Conservation (phyloP, 2,113 vertebrate species). For the Zapornia atra region DNA sequence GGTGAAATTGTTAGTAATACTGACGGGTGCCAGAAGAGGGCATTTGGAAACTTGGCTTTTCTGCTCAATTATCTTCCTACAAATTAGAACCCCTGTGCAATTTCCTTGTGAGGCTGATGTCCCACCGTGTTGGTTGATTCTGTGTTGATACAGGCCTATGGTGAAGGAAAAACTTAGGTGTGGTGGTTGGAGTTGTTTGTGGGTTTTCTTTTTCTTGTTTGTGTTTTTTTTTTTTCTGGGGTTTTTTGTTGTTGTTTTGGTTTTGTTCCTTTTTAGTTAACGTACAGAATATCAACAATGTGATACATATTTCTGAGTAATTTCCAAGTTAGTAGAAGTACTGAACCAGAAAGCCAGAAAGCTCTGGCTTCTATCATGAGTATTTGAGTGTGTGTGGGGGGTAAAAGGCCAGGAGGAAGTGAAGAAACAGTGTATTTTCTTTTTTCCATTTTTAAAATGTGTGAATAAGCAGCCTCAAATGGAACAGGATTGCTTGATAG, state of each 20-base stretch:
- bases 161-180: neutral
- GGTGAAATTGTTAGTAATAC: neutral
- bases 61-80: neutral
- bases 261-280: neutral
- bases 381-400: neutral
- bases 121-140: neutral
- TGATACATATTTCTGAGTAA: neutral
- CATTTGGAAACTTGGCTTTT: constrained; percentile 46
- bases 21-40: constrained; percentile 50
- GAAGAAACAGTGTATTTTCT: neutral
- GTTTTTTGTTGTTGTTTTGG: neutral
- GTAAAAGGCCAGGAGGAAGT: neutral
- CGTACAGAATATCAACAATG: neutral
- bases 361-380: neutral
- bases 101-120: neutral
- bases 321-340: neutral
- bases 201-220: no score
- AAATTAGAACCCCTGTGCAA: neutral
- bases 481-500: neutral
- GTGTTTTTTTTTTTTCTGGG: neutral
- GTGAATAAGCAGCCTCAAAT: neutral
- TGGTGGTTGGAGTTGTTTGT: no score
- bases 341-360: neutral
- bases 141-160: neutral
- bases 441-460: neutral